Conservation (phyloP, 2,888 invertebrate species). For the Ecdyonurus torrentis region DNA sequence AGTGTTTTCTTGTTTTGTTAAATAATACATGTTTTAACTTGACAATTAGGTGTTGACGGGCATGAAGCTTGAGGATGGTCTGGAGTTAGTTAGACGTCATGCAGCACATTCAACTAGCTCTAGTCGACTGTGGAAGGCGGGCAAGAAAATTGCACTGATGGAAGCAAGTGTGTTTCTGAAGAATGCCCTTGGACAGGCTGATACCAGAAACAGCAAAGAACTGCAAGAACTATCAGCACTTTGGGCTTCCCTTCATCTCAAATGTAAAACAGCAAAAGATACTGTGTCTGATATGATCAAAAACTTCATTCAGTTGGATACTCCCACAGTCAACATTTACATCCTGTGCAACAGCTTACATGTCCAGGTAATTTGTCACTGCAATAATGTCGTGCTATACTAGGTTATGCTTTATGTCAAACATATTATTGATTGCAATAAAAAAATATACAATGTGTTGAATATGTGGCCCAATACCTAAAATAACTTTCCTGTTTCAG, state of each 20-base stretch:
- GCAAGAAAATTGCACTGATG: conserved; percentile 35
- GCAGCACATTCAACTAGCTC: conserved; percentile 29
- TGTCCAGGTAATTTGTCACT: conserved; percentile 24
- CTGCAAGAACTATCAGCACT: conserved; percentile 24
- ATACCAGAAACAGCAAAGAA: conserved; percentile 22
- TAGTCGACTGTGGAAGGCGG: conserved; percentile 36
- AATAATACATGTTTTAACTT: too few species aligned
- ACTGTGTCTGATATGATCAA: conserved; percentile 25
- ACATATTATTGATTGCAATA: too few species aligned
- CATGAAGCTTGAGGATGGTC: conserved; percentile 34
- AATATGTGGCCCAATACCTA: too few species aligned
- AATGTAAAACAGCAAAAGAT: conserved; percentile 15
- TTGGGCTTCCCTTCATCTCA: conserved; percentile 24
- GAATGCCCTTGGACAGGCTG: conserved; percentile 33
- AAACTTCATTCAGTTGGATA: conserved; percentile 33
- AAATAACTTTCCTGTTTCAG: conserved; percentile 29
- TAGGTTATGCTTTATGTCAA: too few species aligned
- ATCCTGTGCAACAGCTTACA: conserved; percentile 36
- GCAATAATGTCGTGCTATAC: too few species aligned
- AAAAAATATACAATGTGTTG: too few species aligned
- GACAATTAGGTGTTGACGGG: conserved; percentile 4
- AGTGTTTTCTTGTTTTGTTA: too few species aligned
- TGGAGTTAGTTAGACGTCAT: conserved; percentile 35
- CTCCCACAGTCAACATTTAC: conserved; percentile 48
- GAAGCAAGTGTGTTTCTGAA: conserved; percentile 37